A percentile compares a stretch with the other conserved stretches of the same genome.
phyloP scores from a whole-genome alignment of 1,140 invertebrate genomes.

The Leptopilina boulardi region DNA sequence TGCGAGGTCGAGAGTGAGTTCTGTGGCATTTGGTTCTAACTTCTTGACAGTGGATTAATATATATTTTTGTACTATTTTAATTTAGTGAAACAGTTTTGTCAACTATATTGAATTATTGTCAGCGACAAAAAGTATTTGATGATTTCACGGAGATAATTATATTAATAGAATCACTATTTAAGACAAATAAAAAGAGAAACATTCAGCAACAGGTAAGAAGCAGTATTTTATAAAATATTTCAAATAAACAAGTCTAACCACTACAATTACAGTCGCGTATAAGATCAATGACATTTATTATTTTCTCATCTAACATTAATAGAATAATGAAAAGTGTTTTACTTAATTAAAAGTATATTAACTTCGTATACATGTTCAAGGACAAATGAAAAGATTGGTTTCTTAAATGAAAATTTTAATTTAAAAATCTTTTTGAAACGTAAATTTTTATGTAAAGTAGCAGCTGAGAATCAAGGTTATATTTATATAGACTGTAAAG shows the following conservation, averaged over 20 bases:
- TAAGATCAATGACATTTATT: neutral
- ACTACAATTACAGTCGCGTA: neutral
- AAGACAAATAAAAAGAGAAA: neutral
- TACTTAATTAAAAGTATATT: neutral
- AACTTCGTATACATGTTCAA: neutral
- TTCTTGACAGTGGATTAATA: neutral
- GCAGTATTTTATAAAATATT: neutral
- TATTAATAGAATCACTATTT: too few relatives aligned
- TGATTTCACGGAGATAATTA: neutral
- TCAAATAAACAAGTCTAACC: neutral
- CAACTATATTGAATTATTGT: neutral
- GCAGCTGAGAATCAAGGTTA: neutral
- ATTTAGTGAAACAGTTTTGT: neutral
- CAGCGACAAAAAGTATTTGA: neutral
- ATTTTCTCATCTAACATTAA: neutral
- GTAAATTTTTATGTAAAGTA: neutral
- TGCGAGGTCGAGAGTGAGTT: neutral
- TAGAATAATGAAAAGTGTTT: neutral
- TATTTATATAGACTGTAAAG: neutral
- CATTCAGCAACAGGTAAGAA: constrained; percentile 16
- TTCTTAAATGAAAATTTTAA: neutral
- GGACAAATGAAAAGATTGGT: neutral
- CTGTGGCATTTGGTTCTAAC: neutral
- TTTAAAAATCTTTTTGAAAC: neutral
- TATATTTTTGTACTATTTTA: neutral